These are phyloP conservation scores for Astyanax mexicanus DNA, from an alignment of 2,797 vertebrate genomes.

Conservation along the genomic window DNA sequence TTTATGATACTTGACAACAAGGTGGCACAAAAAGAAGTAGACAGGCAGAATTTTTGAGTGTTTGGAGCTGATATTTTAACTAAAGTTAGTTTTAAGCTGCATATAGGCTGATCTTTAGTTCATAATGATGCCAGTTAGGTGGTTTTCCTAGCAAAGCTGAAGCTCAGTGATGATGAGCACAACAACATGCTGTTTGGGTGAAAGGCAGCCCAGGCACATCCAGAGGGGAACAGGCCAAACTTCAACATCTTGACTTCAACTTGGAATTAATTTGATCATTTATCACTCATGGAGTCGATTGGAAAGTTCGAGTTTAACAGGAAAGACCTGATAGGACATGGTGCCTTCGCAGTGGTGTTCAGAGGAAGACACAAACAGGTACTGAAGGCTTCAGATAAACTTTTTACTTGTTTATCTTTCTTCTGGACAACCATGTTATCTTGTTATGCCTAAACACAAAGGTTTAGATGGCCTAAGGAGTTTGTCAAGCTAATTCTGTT, in stretches of 20 bases:
- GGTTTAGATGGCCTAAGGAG: not conserved
- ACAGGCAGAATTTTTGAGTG: too few relatives aligned
- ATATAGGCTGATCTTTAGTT: too few relatives aligned
- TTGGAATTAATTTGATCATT: conserved; percentile 26
- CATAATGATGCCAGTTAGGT: not conserved
- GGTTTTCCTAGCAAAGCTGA: not conserved
- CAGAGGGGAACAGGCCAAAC: conserved; percentile 57
- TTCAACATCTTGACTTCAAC: conserved; percentile 58
- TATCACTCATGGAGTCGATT: conserved; percentile 84
- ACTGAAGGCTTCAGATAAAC: conserved; percentile 29
- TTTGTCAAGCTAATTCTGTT: conserved; percentile 1
- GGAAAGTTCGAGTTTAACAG: conserved; percentile 96
- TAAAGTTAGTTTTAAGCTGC: too few relatives aligned
- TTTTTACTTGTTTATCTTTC: too few relatives aligned
- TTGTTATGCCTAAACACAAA: too few relatives aligned
- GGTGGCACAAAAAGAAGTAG: too few relatives aligned
- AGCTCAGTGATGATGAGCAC: conserved; percentile 56
- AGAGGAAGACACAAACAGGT: conserved; percentile 96
- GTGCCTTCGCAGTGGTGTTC: conserved; percentile 96
- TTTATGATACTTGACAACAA: too few relatives aligned
- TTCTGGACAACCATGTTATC: too few relatives aligned
- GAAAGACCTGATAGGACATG: conserved; percentile 95
- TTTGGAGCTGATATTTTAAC: too few relatives aligned
- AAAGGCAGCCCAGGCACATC: conserved; percentile 76
- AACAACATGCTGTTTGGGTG: conserved; percentile 55